Evolutionary conservation across 2,113 vertebrate species (phyloP).

Genomic region (Serilophus lunatus): DNA sequence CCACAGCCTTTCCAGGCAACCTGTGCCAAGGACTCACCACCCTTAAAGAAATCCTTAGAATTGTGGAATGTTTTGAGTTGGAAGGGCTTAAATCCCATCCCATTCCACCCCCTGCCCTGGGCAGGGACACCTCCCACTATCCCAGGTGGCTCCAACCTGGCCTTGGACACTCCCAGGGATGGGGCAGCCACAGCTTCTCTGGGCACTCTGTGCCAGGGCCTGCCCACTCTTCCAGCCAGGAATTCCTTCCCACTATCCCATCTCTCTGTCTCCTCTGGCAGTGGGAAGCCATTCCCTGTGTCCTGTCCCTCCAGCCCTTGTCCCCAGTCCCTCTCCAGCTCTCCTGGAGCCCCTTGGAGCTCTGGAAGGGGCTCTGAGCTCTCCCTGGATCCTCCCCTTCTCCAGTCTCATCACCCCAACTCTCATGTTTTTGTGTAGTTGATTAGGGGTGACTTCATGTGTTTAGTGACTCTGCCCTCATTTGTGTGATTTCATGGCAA

Average conservation of each 20-base stretch:
- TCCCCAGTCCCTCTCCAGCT: not conserved
- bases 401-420: not conserved
- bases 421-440: not conserved
- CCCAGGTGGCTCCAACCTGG: no score
- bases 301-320: not conserved
- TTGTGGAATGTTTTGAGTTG: no score
- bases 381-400: not conserved
- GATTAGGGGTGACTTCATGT: not conserved
- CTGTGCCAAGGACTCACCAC: not conserved
- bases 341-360: not conserved
- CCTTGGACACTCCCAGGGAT: not conserved
- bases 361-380: not conserved
- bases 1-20: not conserved
- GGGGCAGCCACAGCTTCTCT: not conserved
- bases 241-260: not conserved
- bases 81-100: no score
- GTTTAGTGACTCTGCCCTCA: not conserved
- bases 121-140: no score
- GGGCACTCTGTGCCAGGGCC: not conserved
- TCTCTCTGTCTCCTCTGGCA: fast-evolving
- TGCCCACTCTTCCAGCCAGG: fast-evolving
- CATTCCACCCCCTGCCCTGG: no score
- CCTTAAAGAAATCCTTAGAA: not conserved
- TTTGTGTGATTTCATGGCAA: fast-evolving
- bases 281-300: not conserved